Percentiles rank a stretch among this genome's conserved stretches.
Conservation (phyloP, 2,113 vertebrate species). For the Dasyornis broadbenti region DNA sequence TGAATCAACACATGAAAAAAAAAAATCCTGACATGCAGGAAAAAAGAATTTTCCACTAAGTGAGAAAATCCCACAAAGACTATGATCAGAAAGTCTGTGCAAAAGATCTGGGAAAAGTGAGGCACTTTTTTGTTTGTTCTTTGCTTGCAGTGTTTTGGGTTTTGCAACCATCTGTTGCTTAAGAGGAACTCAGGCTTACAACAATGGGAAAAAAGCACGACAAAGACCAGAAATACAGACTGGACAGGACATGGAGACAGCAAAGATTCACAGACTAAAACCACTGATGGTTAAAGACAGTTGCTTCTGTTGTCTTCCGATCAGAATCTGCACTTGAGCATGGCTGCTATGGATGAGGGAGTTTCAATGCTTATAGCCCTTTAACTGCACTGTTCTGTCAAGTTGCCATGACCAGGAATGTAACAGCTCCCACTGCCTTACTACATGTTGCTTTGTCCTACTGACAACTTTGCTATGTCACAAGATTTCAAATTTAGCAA, state of each 20-base stretch:
- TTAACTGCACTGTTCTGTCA: not conserved
- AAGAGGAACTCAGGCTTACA: not conserved
- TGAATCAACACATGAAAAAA: not conserved
- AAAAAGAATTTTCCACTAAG: not conserved
- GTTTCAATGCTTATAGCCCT: not conserved
- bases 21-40: not conserved
- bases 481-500: not conserved
- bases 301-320: not conserved
- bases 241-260: not conserved
- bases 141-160: not conserved
- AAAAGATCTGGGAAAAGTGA: not conserved
- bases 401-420: not conserved
- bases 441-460: not conserved
- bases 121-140: not conserved
- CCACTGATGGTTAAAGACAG: not conserved
- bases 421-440: not conserved
- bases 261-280: not conserved
- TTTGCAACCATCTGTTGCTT: not conserved
- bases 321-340: not conserved
- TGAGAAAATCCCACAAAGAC: not conserved
- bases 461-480: not conserved
- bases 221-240: not conserved
- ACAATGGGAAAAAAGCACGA: not conserved
- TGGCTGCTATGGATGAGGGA: not conserved
- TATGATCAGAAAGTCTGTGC: not conserved